These are phyloP conservation scores for Pseudomyrmex flavicornis DNA, from an alignment of 1,140 invertebrate species.

Conservation along the genomic window DNA sequence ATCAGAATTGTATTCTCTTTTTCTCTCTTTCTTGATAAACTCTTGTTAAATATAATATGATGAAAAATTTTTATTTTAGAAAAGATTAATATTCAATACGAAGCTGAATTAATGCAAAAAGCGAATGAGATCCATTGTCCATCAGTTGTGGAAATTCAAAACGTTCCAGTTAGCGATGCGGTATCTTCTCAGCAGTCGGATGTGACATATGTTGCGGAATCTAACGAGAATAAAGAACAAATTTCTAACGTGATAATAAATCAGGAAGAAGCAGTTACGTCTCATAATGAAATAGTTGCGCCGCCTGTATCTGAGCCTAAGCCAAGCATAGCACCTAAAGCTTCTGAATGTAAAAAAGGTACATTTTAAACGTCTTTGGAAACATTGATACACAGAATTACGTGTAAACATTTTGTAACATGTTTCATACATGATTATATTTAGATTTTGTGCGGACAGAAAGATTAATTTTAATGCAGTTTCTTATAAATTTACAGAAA, in stretches of 20 bases:
- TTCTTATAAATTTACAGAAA: constrained; percentile 37
- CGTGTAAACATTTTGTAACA: too few relatives aligned
- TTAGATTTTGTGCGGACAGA: background rate
- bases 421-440: too few relatives aligned
- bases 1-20: constrained; percentile 66
- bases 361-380: background rate
- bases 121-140: constrained; percentile 74
- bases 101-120: constrained; percentile 80
- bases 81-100: constrained; percentile 73
- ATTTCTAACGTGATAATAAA: background rate
- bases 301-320: background rate
- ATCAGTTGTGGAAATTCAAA: constrained; percentile 58
- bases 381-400: background rate
- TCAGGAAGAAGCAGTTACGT: background rate
- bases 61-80: constrained; percentile 64
- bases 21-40: constrained; percentile 61
- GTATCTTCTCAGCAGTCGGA: background rate
- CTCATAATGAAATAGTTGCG: background rate
- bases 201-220: constrained; percentile 26
- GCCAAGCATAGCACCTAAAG: background rate
- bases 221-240: constrained; percentile 36
- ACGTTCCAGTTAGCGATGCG: constrained; percentile 7
- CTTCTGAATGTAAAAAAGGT: constrained; percentile 11
- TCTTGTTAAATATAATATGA: constrained; percentile 26
- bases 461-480: constrained; percentile 26